phyloP scores from a whole-genome alignment of 2,113 vertebrate genomes.

The Oxygymnocypris stewartii region DNA sequence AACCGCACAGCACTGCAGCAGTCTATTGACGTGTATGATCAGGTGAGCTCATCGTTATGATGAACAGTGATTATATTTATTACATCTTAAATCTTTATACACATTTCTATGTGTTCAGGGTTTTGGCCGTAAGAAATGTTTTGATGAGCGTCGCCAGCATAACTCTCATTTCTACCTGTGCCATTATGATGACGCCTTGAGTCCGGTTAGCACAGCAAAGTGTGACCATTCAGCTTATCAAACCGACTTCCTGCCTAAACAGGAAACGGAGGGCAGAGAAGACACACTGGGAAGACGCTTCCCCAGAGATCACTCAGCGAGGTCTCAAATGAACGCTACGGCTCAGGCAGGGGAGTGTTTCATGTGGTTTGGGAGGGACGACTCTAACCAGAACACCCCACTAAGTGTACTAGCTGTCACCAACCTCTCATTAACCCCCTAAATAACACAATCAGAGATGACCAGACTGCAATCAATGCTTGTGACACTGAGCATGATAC shows the following conservation, averaged over 20 bases:
- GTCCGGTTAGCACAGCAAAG: not conserved
- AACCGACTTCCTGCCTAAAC: conserved; percentile 64
- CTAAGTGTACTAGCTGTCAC: conserved; percentile 55
- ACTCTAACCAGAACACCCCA: conserved; percentile 40
- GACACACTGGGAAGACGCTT: conserved; percentile 67
- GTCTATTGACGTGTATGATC: conserved; percentile 69
- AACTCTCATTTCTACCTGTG: conserved; percentile 76
- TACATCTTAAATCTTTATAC: not conserved
- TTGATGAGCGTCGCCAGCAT: conserved; percentile 69
- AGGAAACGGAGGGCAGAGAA: not conserved
- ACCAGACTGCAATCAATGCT: conserved; percentile 37
- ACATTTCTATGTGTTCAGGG: conserved; percentile 60
- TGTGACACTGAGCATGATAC: not conserved
- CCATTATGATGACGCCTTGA: conserved; percentile 53
- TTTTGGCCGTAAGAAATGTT: conserved; percentile 77
- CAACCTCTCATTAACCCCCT: conserved; percentile 39
- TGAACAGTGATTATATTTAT: not conserved
- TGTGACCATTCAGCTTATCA: conserved; percentile 68
- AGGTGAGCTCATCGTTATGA: conserved; percentile 73
- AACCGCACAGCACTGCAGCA: conserved; percentile 76
- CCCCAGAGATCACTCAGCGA: conserved; percentile 71
- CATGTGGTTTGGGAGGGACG: conserved; percentile 74
- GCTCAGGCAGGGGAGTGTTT: not conserved
- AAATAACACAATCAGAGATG: conserved; percentile 33
- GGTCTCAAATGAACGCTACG: conserved; percentile 50